Evolutionary conservation across 1,140 invertebrate species (phyloP).

Genomic region (Hyphantria cunea): DNA sequence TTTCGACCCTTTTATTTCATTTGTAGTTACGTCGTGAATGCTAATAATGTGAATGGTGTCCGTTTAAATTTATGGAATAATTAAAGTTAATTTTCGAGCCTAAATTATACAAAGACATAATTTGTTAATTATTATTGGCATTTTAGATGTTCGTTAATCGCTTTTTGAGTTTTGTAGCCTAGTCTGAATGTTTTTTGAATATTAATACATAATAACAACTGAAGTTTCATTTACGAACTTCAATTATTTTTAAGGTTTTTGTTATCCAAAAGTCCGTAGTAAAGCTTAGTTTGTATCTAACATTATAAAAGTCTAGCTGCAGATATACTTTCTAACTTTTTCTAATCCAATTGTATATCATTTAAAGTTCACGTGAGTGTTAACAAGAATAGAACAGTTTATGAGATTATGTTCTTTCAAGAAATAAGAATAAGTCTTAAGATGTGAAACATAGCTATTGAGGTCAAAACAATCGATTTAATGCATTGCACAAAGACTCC

Average conservation of each 20-base stretch:
- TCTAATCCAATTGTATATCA: no score
- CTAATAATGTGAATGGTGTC: slow-evolving; percentile 72
- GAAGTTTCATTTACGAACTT: no score
- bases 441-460: slow-evolving; percentile 25
- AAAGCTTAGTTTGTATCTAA: no score
- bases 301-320: no score
- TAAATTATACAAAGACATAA: slow-evolving; percentile 60
- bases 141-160: slow-evolving; percentile 42
- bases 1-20: slow-evolving; percentile 65
- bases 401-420: background rate
- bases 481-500: slow-evolving; percentile 49
- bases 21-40: slow-evolving; percentile 73
- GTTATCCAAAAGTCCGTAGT: no score
- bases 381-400: no score
- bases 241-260: no score
- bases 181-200: no score
- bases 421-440: slow-evolving; percentile 5
- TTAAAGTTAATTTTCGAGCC: slow-evolving; percentile 71
- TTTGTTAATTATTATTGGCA: slow-evolving; percentile 47
- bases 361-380: no score
- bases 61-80: slow-evolving; percentile 77
- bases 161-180: slow-evolving; percentile 8
- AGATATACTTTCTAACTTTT: no score
- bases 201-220: no score
- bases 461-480: slow-evolving; percentile 47